Percentiles rank a stretch among this genome's conserved stretches.
phyloP scores from a whole-genome alignment of 1,140 invertebrate genomes.

The Eciton burchellii region DNA sequence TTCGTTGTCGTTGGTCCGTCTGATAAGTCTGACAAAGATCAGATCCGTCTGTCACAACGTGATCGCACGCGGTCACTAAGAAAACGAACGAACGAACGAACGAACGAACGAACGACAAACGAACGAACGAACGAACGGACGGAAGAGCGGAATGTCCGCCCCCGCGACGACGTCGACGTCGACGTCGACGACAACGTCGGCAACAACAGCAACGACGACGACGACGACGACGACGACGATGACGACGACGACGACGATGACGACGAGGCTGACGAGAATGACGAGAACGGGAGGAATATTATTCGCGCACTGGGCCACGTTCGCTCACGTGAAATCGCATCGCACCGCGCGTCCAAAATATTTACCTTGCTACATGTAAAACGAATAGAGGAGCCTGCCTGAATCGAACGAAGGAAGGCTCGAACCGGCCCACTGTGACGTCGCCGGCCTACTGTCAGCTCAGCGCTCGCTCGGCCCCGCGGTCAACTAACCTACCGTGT shows the following conservation, averaged over 20 bases:
- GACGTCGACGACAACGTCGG: neutral
- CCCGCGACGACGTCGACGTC: constrained; percentile 19
- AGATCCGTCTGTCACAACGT: constrained; percentile 39
- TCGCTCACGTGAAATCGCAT: constrained; percentile 19
- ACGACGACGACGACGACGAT: neutral
- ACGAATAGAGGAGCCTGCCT: constrained; percentile 85
- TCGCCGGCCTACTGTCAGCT: constrained; percentile 86
- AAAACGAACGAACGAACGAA: neutral
- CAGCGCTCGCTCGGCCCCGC: constrained; percentile 85
- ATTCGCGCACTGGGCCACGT: constrained; percentile 66
- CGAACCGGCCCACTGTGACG: constrained; percentile 86
- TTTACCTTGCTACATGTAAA: constrained; percentile 87
- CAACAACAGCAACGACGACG: neutral
- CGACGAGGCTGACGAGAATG: neutral
- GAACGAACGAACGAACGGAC: neutral
- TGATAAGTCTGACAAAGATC: too few species aligned
- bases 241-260: neutral
- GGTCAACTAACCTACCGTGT: constrained; percentile 85
- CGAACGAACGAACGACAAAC: constrained; percentile 32
- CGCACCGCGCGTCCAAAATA: constrained; percentile 77
- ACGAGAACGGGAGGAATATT: neutral
- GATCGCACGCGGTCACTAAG: constrained; percentile 44
- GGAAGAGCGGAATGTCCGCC: constrained; percentile 43
- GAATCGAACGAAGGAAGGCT: constrained; percentile 85
- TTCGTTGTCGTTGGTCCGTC: constrained; percentile 28